Evolutionary conservation across 1,140 invertebrate species (phyloP).

Genomic region (Philotrypesis tridentata): DNA sequence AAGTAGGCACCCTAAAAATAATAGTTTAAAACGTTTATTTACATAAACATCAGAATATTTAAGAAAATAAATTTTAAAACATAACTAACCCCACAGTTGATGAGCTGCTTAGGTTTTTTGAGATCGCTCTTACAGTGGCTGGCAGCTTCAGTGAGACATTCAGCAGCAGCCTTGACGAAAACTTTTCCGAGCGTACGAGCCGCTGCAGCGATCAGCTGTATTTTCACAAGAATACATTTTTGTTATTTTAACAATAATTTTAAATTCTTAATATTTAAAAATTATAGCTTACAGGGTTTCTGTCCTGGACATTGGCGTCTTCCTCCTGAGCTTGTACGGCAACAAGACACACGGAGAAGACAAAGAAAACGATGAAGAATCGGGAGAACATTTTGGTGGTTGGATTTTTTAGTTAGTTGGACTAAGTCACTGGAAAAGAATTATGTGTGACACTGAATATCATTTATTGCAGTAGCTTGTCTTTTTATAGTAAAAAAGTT

Average conservation of each 20-base stretch:
- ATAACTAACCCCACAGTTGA: background rate
- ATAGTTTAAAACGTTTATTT: background rate
- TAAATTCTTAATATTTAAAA: background rate
- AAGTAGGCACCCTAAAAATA: background rate
- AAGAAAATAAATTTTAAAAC: background rate
- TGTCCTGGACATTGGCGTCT: background rate
- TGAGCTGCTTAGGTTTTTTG: background rate
- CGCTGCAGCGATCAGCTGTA: background rate
- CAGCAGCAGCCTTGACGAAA: background rate
- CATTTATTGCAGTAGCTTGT: background rate
- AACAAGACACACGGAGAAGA: background rate
- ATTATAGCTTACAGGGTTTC: background rate
- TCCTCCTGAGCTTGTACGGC: background rate
- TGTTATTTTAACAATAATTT: background rate
- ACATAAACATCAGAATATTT: background rate
- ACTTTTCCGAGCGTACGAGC: background rate
- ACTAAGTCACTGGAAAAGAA: background rate
- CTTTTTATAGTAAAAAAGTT: background rate
- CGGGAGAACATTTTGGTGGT: background rate
- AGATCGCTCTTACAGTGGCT: background rate
- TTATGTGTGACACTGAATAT: background rate
- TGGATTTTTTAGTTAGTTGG: background rate
- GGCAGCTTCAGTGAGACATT: background rate
- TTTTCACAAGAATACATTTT: background rate
- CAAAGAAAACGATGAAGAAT: background rate